A percentile compares a stretch with the other conserved stretches of the same genome.
These are phyloP conservation scores for Hirudinaria manillensis DNA, from an alignment of 2,888 invertebrate genomes.

Conservation along the genomic window DNA sequence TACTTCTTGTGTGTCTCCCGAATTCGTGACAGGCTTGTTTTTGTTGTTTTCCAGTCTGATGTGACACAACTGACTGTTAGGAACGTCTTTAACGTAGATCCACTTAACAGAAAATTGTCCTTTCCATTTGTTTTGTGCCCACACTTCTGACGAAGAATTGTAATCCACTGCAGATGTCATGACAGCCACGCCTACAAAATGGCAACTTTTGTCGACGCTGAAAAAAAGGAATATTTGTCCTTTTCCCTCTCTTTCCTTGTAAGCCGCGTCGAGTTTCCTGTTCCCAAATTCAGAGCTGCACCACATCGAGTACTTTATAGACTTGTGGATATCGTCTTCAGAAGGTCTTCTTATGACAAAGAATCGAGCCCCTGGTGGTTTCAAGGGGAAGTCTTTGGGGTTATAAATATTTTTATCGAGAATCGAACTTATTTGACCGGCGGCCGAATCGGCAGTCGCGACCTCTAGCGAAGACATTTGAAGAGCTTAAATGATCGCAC, in stretches of 20 bases:
- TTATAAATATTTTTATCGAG: conserved; percentile 67
- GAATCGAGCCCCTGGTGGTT: conserved; percentile 76
- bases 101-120: conserved; percentile 93
- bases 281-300: conserved; percentile 95
- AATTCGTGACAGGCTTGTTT: conserved; percentile 95
- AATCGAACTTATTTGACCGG: neutral
- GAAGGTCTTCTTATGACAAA: conserved; percentile 97
- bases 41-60: conserved; percentile 96
- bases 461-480: too few relatives aligned
- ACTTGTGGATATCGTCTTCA: conserved; percentile 94
- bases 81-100: conserved; percentile 82
- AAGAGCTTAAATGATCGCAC: too few relatives aligned
- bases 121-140: conserved; percentile 99
- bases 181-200: conserved; percentile 97
- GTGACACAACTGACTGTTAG: conserved; percentile 73
- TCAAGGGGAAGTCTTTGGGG: conserved; percentile 81
- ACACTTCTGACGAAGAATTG: conserved; percentile 83
- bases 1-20: conserved; percentile 93
- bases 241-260: conserved; percentile 68
- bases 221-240: conserved; percentile 83
- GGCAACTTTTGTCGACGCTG: conserved; percentile 92
- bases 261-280: conserved; percentile 86
- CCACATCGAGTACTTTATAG: conserved; percentile 95
- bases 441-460: too few relatives aligned
- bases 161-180: conserved; percentile 93